Conservation (phyloP, 2,888 invertebrate genomes). For the Anaspis maculata region DNA sequence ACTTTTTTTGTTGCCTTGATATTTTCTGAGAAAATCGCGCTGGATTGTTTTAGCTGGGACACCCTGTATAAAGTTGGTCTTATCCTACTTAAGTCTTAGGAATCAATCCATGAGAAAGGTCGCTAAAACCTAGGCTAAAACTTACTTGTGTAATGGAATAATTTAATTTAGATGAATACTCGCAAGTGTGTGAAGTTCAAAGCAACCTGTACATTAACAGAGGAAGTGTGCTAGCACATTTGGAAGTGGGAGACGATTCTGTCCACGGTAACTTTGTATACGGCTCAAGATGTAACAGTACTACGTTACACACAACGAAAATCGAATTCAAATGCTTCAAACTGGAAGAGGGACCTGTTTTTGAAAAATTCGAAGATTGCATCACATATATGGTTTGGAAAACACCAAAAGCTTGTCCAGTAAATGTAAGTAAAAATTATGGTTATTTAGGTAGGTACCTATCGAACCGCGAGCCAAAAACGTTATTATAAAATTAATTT, state of each 20-base stretch:
- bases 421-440: conserved; percentile 11
- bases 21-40: no score
- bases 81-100: no score
- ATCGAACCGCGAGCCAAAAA: neutral
- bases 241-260: conserved; percentile 6
- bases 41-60: no score
- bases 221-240: neutral
- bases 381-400: conserved; percentile 20
- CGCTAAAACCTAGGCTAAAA: no score
- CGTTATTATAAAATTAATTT: neutral
- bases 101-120: no score
- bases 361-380: conserved; percentile 13
- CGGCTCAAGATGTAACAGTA: conserved; percentile 16
- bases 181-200: neutral
- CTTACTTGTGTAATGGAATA: no score
- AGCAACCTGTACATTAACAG: neutral
- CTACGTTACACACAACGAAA: no score
- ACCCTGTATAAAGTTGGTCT: no score
- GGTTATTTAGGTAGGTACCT: neutral
- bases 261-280: conserved; percentile 13
- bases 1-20: no score
- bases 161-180: no score
- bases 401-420: conserved; percentile 22
- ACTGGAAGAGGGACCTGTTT: conserved; percentile 20
- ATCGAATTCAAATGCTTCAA: conserved; percentile 22